Base-by-base conservation (phyloP, 1,140 invertebrate genomes). In the Calliopsis andreniformis region DNA sequence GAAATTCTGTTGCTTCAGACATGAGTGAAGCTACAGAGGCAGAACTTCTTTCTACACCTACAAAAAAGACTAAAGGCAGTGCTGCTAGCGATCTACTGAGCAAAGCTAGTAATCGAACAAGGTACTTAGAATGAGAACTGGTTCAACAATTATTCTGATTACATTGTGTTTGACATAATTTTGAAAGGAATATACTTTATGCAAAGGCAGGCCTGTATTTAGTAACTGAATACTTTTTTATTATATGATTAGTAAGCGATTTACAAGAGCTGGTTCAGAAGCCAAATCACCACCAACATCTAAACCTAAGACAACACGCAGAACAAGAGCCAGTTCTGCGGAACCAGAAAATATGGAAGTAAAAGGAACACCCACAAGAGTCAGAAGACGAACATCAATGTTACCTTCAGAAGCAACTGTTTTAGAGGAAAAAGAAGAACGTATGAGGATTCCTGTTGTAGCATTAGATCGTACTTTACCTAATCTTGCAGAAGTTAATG, bases 211-310 rank as follows among this genome's bases (percentile, higher is more conserved):
- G n/a, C n/a, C n/a, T n/a, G n/a, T n/a, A n/a, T n/a, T n/a, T n/a
- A n/a, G n/a, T n/a, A n/a, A n/a, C n/a, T n/a, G n/a, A n/a, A 39
- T 39, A 39, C 10, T 10, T 10, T 39, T 10, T 39, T 39, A 10
- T 39, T 39, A 5, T 39, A 39, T 39, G 35, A 70, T 35, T 32
- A 56, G 76, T 58, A 87, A 87, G 42, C 79, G 69, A 8, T 3
- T 58, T 1, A 61, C 63, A 8, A 86, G 89, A 78, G 89, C 89
- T 76, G 84, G 82, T 4, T 90, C 89, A 25, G 89, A 90, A 51
- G 30, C 78, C 28, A 85, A 83, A 14, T 85, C 87, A 30, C 72
- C 83, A 28, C 67, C 84, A 39, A 32, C 66, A 39, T 45, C 30
- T 12, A 79, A 79, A 68, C 12, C 3, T 14, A n/a, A n/a, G n/a